A percentile compares a stretch with the other conserved stretches of the same genome.
phyloP scores from a whole-genome alignment of 2,888 invertebrate genomes.

The Campaea margaritaria region DNA sequence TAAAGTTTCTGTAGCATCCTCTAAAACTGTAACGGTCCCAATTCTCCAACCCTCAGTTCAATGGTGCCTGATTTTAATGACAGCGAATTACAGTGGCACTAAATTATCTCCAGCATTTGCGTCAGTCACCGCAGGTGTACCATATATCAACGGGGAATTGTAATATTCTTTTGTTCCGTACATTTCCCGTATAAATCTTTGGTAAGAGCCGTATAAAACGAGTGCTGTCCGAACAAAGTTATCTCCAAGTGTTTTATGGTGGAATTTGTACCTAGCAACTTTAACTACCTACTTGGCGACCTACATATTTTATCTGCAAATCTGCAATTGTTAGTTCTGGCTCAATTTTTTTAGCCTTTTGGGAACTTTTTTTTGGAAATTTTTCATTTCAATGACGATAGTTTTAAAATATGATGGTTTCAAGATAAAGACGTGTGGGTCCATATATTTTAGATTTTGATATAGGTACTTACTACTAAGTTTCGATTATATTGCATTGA shows the following conservation, averaged over 20 bases:
- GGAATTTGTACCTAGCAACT: conserved; percentile 43
- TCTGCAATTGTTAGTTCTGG: conserved; percentile 15
- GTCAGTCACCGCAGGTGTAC: conserved; percentile 54
- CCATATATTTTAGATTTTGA: no score
- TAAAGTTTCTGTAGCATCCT: not conserved
- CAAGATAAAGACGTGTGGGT: no score
- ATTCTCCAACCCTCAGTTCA: conserved; percentile 13
- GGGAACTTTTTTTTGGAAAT: not conserved
- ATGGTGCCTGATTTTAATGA: conserved; percentile 33
- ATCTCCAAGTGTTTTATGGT: conserved; percentile 46
- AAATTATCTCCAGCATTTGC: conserved; percentile 31
- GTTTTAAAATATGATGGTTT: no score
- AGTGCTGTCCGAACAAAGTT: conserved; percentile 52
- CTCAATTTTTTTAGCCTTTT: not conserved
- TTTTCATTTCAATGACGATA: no score
- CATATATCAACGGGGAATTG: conserved; percentile 52
- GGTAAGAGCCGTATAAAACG: conserved; percentile 50
- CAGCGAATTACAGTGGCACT: conserved; percentile 27
- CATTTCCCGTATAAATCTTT: conserved; percentile 62
- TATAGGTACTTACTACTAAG: no score
- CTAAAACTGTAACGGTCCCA: conserved; percentile 11
- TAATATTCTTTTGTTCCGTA: conserved; percentile 62
- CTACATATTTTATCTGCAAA: conserved; percentile 34
- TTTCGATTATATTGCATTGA: no score
- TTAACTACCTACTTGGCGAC: conserved; percentile 39